Evolutionary conservation across 2,888 invertebrate genomes (phyloP), one percentile per base, ranked within the genome.

Genomic region (Myopa tessellatipennis): DNA sequence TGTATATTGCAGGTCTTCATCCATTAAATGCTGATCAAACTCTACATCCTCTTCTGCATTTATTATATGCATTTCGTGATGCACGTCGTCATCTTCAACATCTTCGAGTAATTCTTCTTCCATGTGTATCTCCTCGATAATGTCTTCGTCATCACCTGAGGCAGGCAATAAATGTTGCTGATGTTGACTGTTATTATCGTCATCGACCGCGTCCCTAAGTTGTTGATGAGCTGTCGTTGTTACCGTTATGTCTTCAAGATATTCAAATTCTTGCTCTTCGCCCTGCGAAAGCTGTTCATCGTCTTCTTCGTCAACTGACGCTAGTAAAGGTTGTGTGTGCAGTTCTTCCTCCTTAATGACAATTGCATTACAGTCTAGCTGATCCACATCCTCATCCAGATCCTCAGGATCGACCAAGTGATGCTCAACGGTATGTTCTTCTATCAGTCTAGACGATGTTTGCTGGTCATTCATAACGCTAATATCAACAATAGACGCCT

Each of bases 71-170:
- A 83, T 79, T 45, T 75, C 75, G 58, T 69, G 69, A 26, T 68
- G 69, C 16, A 45, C 74, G 45, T 78, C 79, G 38, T 78, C 80
- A 4, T 78, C 73, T 63, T 81, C 45, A 58, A 85, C 87, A 72
- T 87, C 87, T 18, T 87, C 87, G 1, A 86, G 82, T 82, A 87
- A 85, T 34, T 87, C 87, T 14, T 85, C 87, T 50, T 87, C 86
- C 74, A 87, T 82, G 60, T 87, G 87, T 14, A 87, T 85, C 73
- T 87, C 87, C 76, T 87, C 87, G 52, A 88, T 88, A 40, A 88
- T 86, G 18, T 87, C 86, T 60, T 84, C 84, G 34, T 84, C 84
- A 6, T 83, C 83, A n/a, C 85, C 86, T 4, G 84, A 84, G 34
- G 26, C 50, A 16, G 58, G 36, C n/a, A 75, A 12, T 63, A 75